Evolutionary conservation across 2,113 vertebrate species (phyloP), one percentile per base, ranked within the genome.

Genomic region (Phrynosoma platyrhinos): DNA sequence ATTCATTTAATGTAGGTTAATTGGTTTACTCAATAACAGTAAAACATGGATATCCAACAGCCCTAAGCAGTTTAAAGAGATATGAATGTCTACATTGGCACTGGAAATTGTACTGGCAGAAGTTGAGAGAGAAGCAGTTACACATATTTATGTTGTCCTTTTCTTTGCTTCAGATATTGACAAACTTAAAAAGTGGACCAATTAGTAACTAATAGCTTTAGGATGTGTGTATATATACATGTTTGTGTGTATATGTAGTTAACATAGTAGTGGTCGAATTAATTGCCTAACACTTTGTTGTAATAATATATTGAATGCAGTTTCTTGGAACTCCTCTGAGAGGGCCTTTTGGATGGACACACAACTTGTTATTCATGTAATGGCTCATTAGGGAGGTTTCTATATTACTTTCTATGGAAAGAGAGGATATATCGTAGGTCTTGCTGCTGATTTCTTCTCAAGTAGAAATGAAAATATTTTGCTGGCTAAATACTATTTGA

Each of bases 101-200:
- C 83, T 92, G 81, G 71, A 79, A 9, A 72, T 87, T 92, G 3
- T 79, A 78, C 93, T 89, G 84, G 66, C 88, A 62, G 84, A 80
- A 36, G 9, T 40, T 80, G 66, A 84, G 27, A 85, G 83, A 23
- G 27, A 92, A 81, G 72, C 42, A 74, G 32, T 90, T 88, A 89
- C 77, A 16, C n/a, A 79, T 42, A 85, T 21, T 82, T 76, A 64
- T 83, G 72, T 82, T 52, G 55, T 68, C 55, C 53, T 55, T 80
- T 87, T 80, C 62, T 71, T 87, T 87, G 47, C 53, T 81, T 42
- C 23, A 42, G 32, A n/a, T 74, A 42, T 40, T 74, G 72, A 68
- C 68, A 80, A 81, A 36, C 27, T 76, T 58, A 62, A 13, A 75
- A 85, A 74, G 53, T 87, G 88, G 9, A 91, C 40, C 85, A 74